Evolutionary conservation across 2,888 invertebrate species (phyloP).

Genomic region (Ichneumoninae sp.): DNA sequence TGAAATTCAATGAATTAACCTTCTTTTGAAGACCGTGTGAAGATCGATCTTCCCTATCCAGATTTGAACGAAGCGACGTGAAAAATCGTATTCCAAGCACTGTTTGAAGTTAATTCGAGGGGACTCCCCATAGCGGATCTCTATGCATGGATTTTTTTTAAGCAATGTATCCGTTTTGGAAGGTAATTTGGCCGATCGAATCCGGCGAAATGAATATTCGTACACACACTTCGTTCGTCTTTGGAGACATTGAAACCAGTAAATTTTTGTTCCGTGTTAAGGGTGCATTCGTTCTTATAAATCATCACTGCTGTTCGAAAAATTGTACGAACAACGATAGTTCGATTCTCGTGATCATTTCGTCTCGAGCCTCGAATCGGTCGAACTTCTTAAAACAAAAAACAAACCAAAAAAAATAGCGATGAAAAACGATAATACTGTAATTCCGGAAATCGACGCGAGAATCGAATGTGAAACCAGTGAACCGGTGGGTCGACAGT

Average conservation of each 20-base stretch:
- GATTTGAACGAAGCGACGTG: slow-evolving; percentile 23
- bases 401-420: background rate
- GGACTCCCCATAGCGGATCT: slow-evolving; percentile 20
- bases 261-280: background rate
- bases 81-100: slow-evolving; percentile 27
- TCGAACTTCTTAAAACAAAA: background rate
- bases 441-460: slow-evolving; percentile 12
- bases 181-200: slow-evolving; percentile 4
- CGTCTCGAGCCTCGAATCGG: background rate
- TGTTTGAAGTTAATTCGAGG: slow-evolving; percentile 28
- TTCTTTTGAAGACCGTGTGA: background rate
- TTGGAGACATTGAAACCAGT: background rate
- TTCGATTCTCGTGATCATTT: background rate
- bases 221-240: background rate
- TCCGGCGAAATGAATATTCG: background rate
- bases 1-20: background rate
- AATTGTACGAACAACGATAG: background rate
- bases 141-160: slow-evolving; percentile 18
- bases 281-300: background rate
- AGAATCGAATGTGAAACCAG: slow-evolving; percentile 28
- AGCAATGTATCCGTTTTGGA: slow-evolving; percentile 25
- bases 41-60: slow-evolving; percentile 4
- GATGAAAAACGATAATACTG: slow-evolving; percentile 30
- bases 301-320: background rate
- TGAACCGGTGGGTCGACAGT: slow-evolving; percentile 38